phyloP scores from a whole-genome alignment of 2,113 vertebrate species.

The Peromyscus maniculatus region DNA sequence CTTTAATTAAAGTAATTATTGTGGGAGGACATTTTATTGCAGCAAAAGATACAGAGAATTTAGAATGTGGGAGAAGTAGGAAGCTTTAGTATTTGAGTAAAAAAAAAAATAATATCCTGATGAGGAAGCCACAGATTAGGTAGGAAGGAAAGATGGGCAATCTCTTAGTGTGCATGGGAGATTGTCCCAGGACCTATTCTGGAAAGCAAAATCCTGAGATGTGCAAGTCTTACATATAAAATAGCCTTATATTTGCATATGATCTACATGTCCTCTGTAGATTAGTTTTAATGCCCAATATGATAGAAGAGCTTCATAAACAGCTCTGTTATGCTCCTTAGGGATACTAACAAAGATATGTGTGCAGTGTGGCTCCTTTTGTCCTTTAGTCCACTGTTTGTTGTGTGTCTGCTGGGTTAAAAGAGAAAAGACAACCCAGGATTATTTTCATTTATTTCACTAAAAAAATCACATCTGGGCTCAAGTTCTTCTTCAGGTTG shows the following conservation, averaged over 20 bases:
- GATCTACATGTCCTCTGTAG: neutral
- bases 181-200: neutral
- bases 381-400: neutral
- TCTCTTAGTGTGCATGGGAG: neutral
- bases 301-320: neutral
- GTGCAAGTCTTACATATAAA: neutral
- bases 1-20: slow-evolving; percentile 45
- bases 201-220: neutral
- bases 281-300: neutral
- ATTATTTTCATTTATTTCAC: slow-evolving; percentile 18
- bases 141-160: neutral
- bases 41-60: slow-evolving; percentile 7
- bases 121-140: neutral
- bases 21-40: neutral
- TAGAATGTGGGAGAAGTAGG: neutral
- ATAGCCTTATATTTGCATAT: neutral
- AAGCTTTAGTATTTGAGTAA: neutral
- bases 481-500: slow-evolving; percentile 51
- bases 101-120: neutral
- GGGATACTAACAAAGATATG: neutral
- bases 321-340: neutral
- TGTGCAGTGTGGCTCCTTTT: neutral
- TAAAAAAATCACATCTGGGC: slow-evolving; percentile 45
- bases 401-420: neutral
- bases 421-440: neutral